Evolutionary conservation across 2,113 vertebrate species (phyloP), one percentile per base, ranked within the genome.

Genomic region (Falco punctatus): DNA sequence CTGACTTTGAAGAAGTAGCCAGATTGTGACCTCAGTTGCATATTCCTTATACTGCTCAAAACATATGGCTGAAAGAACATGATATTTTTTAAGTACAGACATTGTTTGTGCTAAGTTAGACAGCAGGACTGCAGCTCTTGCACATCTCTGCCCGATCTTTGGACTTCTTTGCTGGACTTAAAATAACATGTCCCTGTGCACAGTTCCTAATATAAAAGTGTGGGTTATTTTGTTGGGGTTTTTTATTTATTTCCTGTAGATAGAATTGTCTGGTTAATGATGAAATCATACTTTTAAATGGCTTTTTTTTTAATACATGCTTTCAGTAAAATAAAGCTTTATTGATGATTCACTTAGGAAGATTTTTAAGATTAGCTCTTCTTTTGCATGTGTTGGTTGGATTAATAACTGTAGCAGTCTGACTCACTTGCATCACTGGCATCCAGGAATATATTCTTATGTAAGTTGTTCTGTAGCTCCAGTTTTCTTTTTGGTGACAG

Each of bases 391-490:
- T 94, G 85, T 90, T 94, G 70, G 81, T 90, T 93, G 83, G 85
- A 86, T 95, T 90, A 95, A 88, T 97, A 95, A 54, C 75, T 88
- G 70, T 85, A 90, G 62, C 87, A 85, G 40, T 80, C 79, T 96
- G 94, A 95, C 67, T 92, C 79, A 88, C 93, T 94, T 78, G 72
- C 78, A 90, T 86, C 78, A 78, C 61, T 82, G 58, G 81, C 88
- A 28, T 59, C 81, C 64, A 91, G 86, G 94, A 96, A 83, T 94
- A 94, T 93, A 93, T 91, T 86, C 92, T 93, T 95, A 90, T 48
- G 12, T 93, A 88, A 92, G 75, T 86, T 1, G 4, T 78, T 83
- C 42, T 51, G 10, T 74, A 88, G 52, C 32, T 81, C 19, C 18
- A 42, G 33, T 59, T 94, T 82, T 88, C 15, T 33, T 81, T 93